These are phyloP conservation scores for Cyphomyrus discorhynchus DNA, from an alignment of 2,113 vertebrate species.

Conservation along the genomic window DNA sequence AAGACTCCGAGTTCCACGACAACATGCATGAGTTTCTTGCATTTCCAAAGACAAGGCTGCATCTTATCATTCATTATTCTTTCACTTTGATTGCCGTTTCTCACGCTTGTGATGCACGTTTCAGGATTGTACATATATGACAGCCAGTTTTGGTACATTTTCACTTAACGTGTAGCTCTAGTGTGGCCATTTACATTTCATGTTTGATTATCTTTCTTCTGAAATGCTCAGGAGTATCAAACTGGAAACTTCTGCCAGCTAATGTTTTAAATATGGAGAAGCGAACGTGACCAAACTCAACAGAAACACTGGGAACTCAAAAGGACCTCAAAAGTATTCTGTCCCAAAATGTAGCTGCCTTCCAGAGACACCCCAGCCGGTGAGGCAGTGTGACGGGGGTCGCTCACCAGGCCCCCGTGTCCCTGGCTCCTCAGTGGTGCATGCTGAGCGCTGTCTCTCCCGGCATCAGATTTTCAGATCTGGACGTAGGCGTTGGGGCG, in stretches of 20 bases:
- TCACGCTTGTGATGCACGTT: slow-evolving; percentile 26
- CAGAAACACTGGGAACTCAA: slow-evolving; percentile 31
- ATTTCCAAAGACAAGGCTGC: slow-evolving; percentile 64
- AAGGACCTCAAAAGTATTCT: neutral
- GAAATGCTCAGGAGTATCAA: slow-evolving; percentile 31
- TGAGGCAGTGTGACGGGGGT: neutral
- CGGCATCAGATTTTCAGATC: neutral
- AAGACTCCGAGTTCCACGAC: slow-evolving; percentile 73
- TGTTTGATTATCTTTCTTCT: slow-evolving; percentile 25
- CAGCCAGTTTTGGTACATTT: slow-evolving; percentile 51
- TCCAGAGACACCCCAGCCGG: neutral
- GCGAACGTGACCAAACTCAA: slow-evolving; percentile 24
- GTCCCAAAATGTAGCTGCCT: neutral
- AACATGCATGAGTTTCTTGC: slow-evolving; percentile 69
- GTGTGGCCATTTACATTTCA: slow-evolving; percentile 21
- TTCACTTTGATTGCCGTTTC: slow-evolving; percentile 59
- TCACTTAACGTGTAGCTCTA: slow-evolving; percentile 22
- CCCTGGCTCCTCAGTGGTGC: neutral
- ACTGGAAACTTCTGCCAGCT: slow-evolving; percentile 33
- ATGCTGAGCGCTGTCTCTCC: neutral
- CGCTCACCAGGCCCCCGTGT: neutral
- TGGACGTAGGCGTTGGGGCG: neutral
- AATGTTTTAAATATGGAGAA: slow-evolving; percentile 45
- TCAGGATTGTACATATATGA: slow-evolving; percentile 46
- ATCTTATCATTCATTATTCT: slow-evolving; percentile 27